Evolutionary conservation across 2,888 invertebrate genomes (phyloP), one percentile per base, ranked within the genome.

Genomic region (Melanotus villosus): DNA sequence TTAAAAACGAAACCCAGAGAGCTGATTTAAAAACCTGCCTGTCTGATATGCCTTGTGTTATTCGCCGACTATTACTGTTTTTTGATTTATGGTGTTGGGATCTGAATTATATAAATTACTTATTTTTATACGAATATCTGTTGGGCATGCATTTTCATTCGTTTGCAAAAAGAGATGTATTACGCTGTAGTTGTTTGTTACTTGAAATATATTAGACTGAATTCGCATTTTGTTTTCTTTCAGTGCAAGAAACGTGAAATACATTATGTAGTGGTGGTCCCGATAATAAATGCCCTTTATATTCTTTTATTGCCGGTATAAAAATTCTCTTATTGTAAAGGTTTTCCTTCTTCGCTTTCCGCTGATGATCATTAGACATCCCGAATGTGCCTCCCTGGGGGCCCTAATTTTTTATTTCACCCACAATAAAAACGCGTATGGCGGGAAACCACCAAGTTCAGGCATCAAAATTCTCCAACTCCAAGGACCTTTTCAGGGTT

Each of bases 401-500:
- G n/a, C n/a, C n/a, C n/a, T n/a, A n/a, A n/a, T n/a, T 34, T 43
- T 30, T 64, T 30, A 64, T 64, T 57, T 58, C 65, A 16, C 34
- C 26, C 30, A 50, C 45, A 65, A 43, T 50, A 59, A 68, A n/a
- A 56, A 12, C 34, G 38, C 38, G 38, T 19, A 59, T 30, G 65
- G 60, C 65, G 65, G 65, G 65, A 56, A 60, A 65, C 45, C 41
- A 57, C 34, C 45, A 58, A 45, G 47, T 63, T 56, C 38, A 34
- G 41, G 32, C 36, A 26, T 38, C 57, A 14, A 32, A 54, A 45
- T 45, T 45, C 36, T 59, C 54, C 16, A 43, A 19, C 50, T 60
- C 65, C 64, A 69, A 65, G 65, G 65, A 58, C 59, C 68, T 52
- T 62, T 59, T 45, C 47, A 45, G 65, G 68, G 65, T 69, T 64